A percentile compares a stretch with the other conserved stretches of the same genome.
These are phyloP conservation scores for Anolis apletophallus DNA, from an alignment of 2,797 vertebrate genomes.

Conservation along the genomic window DNA sequence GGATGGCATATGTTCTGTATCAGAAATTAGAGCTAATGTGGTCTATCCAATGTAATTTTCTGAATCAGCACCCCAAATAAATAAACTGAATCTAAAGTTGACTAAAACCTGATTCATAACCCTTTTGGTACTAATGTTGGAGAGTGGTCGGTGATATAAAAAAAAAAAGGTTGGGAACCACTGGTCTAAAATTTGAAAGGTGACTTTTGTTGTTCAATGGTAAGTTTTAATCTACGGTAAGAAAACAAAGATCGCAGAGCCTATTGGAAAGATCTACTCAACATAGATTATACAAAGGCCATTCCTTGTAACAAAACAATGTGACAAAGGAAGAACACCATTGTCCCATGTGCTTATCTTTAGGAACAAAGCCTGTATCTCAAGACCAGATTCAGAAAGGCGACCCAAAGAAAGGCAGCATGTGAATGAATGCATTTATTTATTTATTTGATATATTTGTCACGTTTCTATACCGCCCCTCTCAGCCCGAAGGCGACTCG, in stretches of 20 bases:
- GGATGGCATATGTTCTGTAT: too few species aligned
- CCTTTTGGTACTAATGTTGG: too few species aligned
- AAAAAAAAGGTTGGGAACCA: too few species aligned
- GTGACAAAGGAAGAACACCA: background rate
- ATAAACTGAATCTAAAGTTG: too few species aligned
- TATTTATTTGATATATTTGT: too few species aligned
- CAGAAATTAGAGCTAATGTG: too few species aligned
- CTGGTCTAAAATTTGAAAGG: background rate
- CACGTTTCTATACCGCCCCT: too few species aligned
- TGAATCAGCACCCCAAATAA: too few species aligned
- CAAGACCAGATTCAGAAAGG: background rate
- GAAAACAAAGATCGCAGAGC: background rate
- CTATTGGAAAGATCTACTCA: background rate
- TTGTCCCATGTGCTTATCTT: background rate
- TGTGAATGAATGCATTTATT: background rate
- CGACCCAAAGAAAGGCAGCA: background rate
- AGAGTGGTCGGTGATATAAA: too few species aligned
- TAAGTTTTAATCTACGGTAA: background rate
- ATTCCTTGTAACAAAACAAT: constrained; percentile 19
- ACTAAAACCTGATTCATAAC: too few species aligned
- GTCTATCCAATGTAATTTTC: too few species aligned
- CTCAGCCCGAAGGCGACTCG: too few species aligned
- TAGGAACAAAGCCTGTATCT: background rate
- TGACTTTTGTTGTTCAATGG: background rate
- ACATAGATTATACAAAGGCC: background rate